phyloP scores from a whole-genome alignment of 2,888 invertebrate genomes.

The Graphium colonna region DNA sequence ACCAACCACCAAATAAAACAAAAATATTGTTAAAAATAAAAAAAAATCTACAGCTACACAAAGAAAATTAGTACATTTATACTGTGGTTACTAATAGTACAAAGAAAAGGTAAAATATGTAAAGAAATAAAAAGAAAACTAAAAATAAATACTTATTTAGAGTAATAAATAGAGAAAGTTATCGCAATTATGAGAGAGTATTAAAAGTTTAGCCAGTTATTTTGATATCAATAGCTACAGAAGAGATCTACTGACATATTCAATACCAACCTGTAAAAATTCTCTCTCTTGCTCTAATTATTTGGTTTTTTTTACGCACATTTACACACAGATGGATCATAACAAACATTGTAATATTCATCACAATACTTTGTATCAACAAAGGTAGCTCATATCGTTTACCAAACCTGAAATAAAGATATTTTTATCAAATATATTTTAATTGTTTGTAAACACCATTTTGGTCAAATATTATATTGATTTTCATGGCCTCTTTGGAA shows the following conservation, averaged over 20 bases:
- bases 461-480: too few relatives aligned
- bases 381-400: conserved; percentile 97
- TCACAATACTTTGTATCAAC: conserved; percentile 96
- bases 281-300: conserved; percentile 86
- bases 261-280: conserved; percentile 89
- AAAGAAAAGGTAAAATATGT: conserved; percentile 5
- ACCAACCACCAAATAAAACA: conserved; percentile 75
- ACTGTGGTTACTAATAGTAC: not conserved
- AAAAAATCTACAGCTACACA: conserved; percentile 25
- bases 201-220: conserved; percentile 8
- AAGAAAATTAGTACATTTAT: conserved; percentile 25
- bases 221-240: conserved; percentile 1
- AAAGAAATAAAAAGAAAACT: conserved; percentile 20
- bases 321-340: conserved; percentile 96
- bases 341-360: conserved; percentile 97
- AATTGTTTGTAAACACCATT: too few relatives aligned
- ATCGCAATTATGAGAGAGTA: not conserved
- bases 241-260: not conserved
- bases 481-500: too few relatives aligned
- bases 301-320: conserved; percentile 90
- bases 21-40: conserved; percentile 65
- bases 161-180: not conserved
- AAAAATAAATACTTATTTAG: not conserved
- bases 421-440: not conserved
- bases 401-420: conserved; percentile 92